Evolutionary conservation across 2,888 invertebrate species (phyloP).

Genomic region (Hypselothyrea guttata): DNA sequence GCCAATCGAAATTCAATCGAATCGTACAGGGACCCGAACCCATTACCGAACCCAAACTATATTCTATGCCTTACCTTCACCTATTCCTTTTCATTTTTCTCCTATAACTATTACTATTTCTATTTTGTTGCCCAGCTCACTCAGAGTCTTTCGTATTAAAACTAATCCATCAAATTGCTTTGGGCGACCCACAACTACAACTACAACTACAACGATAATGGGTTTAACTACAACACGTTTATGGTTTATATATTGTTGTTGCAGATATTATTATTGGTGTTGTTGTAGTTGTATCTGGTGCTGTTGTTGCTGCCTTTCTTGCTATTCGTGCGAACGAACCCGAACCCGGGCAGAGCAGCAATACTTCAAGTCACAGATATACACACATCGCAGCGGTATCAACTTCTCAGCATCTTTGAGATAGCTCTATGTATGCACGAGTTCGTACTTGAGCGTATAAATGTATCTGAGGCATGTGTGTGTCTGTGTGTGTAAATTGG

Average conservation of each 20-base stretch:
- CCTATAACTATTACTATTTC: slow-evolving; percentile 56
- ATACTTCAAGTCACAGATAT: slow-evolving; percentile 69
- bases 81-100: no score
- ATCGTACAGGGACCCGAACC: slow-evolving; percentile 3
- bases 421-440: slow-evolving; percentile 49
- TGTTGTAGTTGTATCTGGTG: slow-evolving; percentile 7
- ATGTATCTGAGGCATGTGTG: slow-evolving; percentile 2
- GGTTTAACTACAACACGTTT: slow-evolving; percentile 63
- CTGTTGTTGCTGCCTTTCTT: slow-evolving; percentile 29
- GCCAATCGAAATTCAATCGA: slow-evolving; percentile 22
- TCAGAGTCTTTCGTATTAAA: slow-evolving; percentile 58
- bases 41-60: slow-evolving; percentile 17
- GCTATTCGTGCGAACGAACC: slow-evolving; percentile 45
- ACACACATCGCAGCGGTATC: slow-evolving; percentile 61
- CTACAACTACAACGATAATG: slow-evolving; percentile 64
- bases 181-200: slow-evolving; percentile 61
- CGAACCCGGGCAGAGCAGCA: slow-evolving; percentile 50
- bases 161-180: slow-evolving; percentile 75
- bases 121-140: slow-evolving; percentile 42
- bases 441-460: slow-evolving; percentile 21
- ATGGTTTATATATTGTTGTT: slow-evolving; percentile 35
- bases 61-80: slow-evolving; percentile 18
- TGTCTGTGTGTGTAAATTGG: slow-evolving; percentile 9
- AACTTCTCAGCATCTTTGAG: slow-evolving; percentile 68
- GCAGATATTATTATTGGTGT: slow-evolving; percentile 22